Conservation (phyloP, 2,797 vertebrate species). For the Hippocampus kuda region DNA sequence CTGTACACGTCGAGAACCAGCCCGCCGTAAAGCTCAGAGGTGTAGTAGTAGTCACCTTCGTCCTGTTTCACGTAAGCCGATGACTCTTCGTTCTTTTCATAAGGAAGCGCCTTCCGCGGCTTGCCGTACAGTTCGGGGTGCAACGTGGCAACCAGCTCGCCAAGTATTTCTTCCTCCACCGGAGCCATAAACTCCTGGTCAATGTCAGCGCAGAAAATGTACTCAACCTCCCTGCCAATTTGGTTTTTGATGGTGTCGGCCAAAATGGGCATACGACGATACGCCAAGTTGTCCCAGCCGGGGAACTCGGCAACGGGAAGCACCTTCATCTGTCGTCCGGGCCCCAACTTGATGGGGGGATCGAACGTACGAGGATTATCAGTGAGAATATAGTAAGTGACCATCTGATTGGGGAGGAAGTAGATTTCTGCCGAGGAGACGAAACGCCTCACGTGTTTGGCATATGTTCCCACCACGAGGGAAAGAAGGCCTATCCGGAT, state of each 20-base stretch:
- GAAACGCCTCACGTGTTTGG: conserved; percentile 55
- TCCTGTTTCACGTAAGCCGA: conserved; percentile 44
- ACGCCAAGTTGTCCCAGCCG: conserved; percentile 52
- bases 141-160: conserved; percentile 61
- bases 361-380: conserved; percentile 57
- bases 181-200: conserved; percentile 66
- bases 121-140: conserved; percentile 60
- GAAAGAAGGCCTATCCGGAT: conserved; percentile 46
- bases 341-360: conserved; percentile 45
- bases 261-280: conserved; percentile 55
- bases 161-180: conserved; percentile 66
- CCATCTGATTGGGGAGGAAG: conserved; percentile 65
- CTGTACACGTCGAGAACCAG: conserved; percentile 54
- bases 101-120: conserved; percentile 37
- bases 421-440: conserved; percentile 64
- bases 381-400: conserved; percentile 74
- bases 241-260: conserved; percentile 43
- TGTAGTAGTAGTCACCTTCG: conserved; percentile 70
- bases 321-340: conserved; percentile 53
- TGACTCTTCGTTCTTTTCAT: conserved; percentile 39
- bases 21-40: conserved; percentile 67
- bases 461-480: conserved; percentile 63
- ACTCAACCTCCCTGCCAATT: conserved; percentile 56
- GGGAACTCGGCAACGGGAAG: conserved; percentile 53
- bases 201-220: conserved; percentile 66